Evolutionary conservation across 2,797 vertebrate genomes (phyloP).

Genomic region (Brachyrhaphis roseni): DNA sequence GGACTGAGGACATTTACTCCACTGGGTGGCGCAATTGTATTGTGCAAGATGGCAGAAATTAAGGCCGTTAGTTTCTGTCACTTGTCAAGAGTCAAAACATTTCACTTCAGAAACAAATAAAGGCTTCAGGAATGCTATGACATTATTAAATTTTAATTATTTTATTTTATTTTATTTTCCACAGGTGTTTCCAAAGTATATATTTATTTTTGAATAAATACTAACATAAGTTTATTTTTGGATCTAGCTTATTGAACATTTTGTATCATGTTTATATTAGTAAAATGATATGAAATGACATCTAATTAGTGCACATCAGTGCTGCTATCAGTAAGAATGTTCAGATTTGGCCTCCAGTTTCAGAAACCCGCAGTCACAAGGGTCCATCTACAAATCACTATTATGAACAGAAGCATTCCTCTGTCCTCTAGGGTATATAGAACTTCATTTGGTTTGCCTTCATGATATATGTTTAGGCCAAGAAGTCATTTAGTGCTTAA

Average conservation of each 20-base stretch:
- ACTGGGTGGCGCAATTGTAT: slow-evolving; percentile 65
- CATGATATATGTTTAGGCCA: slow-evolving; percentile 81
- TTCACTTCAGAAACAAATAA: background rate
- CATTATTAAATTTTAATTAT: background rate
- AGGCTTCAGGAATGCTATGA: background rate
- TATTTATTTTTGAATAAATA: background rate
- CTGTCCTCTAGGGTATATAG: slow-evolving; percentile 79
- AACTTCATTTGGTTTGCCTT: slow-evolving; percentile 76
- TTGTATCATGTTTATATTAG: background rate
- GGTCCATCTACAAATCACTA: slow-evolving; percentile 79
- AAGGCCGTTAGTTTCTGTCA: background rate
- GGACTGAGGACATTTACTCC: slow-evolving; percentile 22
- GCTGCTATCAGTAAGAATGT: slow-evolving; percentile 7
- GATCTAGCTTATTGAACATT: background rate
- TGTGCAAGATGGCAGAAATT: background rate
- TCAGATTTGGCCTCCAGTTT: slow-evolving; percentile 39
- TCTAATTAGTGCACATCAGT: background rate
- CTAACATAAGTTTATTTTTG: background rate
- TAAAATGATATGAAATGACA: background rate
- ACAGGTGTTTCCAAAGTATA: background rate
- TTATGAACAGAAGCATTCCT: slow-evolving; percentile 85
- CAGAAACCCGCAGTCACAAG: slow-evolving; percentile 49
- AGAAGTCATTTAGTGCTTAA: slow-evolving; percentile 84
- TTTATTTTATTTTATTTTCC: background rate
- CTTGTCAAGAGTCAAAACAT: background rate